These are phyloP conservation scores for Clitarchus hookeri DNA, from an alignment of 2,888 invertebrate species.

Conservation along the genomic window DNA sequence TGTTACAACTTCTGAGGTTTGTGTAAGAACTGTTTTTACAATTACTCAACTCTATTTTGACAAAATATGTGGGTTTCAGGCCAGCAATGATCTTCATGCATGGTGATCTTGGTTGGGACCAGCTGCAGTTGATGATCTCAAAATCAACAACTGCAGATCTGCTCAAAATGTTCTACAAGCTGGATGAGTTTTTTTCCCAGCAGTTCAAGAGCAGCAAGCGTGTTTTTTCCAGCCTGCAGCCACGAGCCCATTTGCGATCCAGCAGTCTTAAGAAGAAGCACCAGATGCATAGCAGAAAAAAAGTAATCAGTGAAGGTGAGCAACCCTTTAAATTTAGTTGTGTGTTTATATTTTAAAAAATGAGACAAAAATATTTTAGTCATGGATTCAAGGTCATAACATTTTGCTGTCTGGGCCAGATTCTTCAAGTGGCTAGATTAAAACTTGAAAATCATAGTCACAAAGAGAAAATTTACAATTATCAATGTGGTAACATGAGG, in stretches of 20 bases:
- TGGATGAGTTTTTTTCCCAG: constrained; percentile 97
- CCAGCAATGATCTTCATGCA: constrained; percentile 91
- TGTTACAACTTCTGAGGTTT: not conserved
- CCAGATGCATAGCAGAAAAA: constrained; percentile 35
- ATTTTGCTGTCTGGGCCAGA: too few relatives aligned
- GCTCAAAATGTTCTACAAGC: constrained; percentile 93
- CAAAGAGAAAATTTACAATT: too few relatives aligned
- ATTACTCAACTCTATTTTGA: not conserved
- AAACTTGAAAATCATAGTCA: too few relatives aligned
- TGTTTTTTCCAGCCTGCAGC: constrained; percentile 77
- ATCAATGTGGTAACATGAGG: too few relatives aligned
- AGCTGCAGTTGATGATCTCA: constrained; percentile 94
- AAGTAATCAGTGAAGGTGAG: constrained; percentile 32
- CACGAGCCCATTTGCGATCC: constrained; percentile 51
- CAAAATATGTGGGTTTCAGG: constrained; percentile 53
- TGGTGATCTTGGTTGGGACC: constrained; percentile 93
- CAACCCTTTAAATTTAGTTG: not conserved
- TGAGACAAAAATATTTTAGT: too few relatives aligned
- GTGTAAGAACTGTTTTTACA: not conserved
- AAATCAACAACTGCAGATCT: constrained; percentile 96
- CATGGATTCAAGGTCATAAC: too few relatives aligned
- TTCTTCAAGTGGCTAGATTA: too few relatives aligned
- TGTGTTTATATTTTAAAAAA: too few relatives aligned
- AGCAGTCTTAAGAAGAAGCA: constrained; percentile 40
- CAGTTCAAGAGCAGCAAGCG: constrained; percentile 96